Base-by-base conservation (phyloP, 1,140 invertebrate genomes). In the Rhynchophorus ferrugineus region DNA sequence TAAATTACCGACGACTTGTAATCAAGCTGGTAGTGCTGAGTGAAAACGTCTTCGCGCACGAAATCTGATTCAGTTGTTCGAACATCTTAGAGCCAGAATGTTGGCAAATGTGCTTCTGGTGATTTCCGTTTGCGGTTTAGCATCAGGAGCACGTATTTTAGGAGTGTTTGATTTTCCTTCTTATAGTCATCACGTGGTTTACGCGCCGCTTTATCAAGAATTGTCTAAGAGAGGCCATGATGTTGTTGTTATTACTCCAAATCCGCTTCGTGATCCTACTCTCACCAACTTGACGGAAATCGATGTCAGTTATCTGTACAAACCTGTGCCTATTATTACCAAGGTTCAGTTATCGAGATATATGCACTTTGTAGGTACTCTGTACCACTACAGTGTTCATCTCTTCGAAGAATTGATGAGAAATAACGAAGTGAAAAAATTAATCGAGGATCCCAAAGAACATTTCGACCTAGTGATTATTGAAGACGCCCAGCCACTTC, bases 211-310 rank as follows among this genome's bases (percentile, higher is more conserved):
- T 3, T 39, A 17, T 17, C 14, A 17, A 11, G 37, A 39, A 39
- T 17, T 39, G 3, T 39, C 37, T 8, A 14, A 9, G 11, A n/a
- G 37, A 16, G 37, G 37, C 3, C 37, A 39, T 17, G 37, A 39
- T 2, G 37, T 39, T 14, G 16, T 39, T 16, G 16, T 39, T 6
- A 48, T 61, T 5, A 59, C 60, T 3, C 24, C 60, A n/a, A 49
- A 58, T 49, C 59, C 61, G 5, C 44, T 61, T 9, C 49, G 49
- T 5, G 51, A 54, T 29, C 8, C 45, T 3, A 17, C 20, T 14
- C 21, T 56, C 2, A 55, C 24, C 7, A 60, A 58, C 22, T 39
- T 61, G 20, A 56, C 54, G 18, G 54, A 59, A 35, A 59, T 59
- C 11, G 57, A 59, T 24, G 11, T 57, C 9, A 48, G 44, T 18